Conservation (phyloP, 2,888 invertebrate genomes). For the Melolontha melolontha region DNA sequence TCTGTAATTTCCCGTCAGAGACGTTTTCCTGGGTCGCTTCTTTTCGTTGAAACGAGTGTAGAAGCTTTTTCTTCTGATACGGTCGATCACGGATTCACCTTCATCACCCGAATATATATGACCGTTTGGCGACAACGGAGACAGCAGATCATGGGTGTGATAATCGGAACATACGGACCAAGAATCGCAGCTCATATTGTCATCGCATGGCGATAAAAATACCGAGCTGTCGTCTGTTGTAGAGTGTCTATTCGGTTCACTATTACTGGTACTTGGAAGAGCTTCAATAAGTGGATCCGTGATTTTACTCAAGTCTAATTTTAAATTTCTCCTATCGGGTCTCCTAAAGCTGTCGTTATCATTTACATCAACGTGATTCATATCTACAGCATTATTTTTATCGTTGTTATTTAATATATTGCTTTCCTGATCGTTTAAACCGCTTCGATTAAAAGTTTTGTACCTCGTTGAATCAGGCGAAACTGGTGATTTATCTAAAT, state of each 20-base stretch:
- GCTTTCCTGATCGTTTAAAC: slow-evolving; percentile 24
- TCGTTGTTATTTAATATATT: slow-evolving; percentile 20
- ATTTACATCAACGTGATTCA: slow-evolving; percentile 36
- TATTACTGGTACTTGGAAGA: slow-evolving; percentile 47
- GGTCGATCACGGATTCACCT: slow-evolving; percentile 80
- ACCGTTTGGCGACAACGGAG: slow-evolving; percentile 66
- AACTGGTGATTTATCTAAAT: slow-evolving; percentile 55
- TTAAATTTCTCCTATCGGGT: slow-evolving; percentile 67
- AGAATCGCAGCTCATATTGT: slow-evolving; percentile 70
- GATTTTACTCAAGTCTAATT: slow-evolving; percentile 71
- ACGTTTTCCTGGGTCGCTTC: slow-evolving; percentile 77
- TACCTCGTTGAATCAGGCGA: not conserved
- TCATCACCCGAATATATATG: slow-evolving; percentile 65
- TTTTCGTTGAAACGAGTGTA: slow-evolving; percentile 90
- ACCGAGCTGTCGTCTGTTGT: slow-evolving; percentile 64
- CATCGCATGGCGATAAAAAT: slow-evolving; percentile 73
- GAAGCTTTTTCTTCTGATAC: slow-evolving; percentile 90
- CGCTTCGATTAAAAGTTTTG: slow-evolving; percentile 17
- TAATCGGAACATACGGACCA: slow-evolving; percentile 76
- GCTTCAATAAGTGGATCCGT: slow-evolving; percentile 45
- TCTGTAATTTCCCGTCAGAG: slow-evolving; percentile 68
- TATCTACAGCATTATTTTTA: slow-evolving; percentile 24
- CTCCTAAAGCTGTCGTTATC: slow-evolving; percentile 45
- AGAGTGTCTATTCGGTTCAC: slow-evolving; percentile 65
- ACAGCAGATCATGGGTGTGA: slow-evolving; percentile 61